A percentile compares a stretch with the other conserved stretches of the same genome.
Conservation (phyloP, 2,113 vertebrate genomes). For the Ciconia boyciana region DNA sequence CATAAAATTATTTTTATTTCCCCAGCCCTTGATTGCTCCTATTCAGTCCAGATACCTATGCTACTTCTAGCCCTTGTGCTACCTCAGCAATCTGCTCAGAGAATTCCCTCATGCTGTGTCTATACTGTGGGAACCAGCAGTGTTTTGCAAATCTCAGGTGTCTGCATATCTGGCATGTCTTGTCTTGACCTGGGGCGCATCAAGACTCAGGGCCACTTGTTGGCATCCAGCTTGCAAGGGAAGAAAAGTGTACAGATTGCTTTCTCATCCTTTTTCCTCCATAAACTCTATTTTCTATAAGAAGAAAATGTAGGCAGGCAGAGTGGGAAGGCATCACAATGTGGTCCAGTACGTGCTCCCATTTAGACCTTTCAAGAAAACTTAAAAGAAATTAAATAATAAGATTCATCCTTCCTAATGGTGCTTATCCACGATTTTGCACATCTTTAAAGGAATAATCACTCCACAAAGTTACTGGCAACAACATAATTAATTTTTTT, state of each 20-base stretch:
- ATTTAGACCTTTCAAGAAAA: neutral
- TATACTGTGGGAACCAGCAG: neutral
- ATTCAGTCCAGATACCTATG: neutral
- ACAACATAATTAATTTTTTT: neutral
- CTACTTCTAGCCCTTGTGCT: neutral
- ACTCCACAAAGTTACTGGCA: neutral
- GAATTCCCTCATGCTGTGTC: neutral
- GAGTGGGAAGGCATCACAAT: neutral
- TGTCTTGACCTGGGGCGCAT: neutral
- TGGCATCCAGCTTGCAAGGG: neutral
- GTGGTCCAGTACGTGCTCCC: neutral
- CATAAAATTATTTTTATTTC: neutral
- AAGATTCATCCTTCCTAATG: neutral
- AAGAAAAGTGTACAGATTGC: neutral
- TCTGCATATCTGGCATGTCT: neutral
- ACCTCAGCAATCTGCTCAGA: neutral
- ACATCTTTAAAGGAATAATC: neutral
- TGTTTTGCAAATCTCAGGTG: neutral
- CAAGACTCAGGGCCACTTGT: neutral
- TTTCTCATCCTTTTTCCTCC: neutral
- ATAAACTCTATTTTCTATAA: neutral
- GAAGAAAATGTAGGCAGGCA: neutral
- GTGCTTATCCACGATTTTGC: neutral
- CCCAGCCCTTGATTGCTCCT: neutral
- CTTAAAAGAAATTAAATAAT: neutral